Percentiles rank a stretch among this genome's conserved stretches.
These are phyloP conservation scores for Syngnathoides biaculeatus DNA, from an alignment of 2,113 vertebrate species.

Conservation along the genomic window DNA sequence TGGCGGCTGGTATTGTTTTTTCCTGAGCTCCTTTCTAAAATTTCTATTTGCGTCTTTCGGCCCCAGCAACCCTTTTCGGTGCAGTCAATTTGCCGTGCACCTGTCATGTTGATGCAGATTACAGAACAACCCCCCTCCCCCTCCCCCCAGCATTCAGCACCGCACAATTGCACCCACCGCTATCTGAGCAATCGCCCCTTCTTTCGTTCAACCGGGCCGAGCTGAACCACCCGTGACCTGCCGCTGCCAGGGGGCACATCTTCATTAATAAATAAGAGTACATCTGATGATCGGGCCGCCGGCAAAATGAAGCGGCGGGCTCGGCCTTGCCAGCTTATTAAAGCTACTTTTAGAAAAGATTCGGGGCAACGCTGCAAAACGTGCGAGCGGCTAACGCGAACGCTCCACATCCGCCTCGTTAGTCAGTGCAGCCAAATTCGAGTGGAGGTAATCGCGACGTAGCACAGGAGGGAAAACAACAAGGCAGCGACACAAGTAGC, in stretches of 20 bases:
- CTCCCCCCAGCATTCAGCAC: constrained; percentile 31
- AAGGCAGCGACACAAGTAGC: too few species aligned
- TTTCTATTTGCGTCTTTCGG: too few species aligned
- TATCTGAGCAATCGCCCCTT: constrained; percentile 40
- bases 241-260: constrained; percentile 31
- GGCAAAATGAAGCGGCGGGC: constrained; percentile 35
- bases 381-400: constrained; percentile 9
- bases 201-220: constrained; percentile 28
- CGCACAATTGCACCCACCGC: constrained; percentile 23
- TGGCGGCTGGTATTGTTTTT: background rate
- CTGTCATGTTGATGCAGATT: constrained; percentile 48
- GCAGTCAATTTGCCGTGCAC: constrained; percentile 33
- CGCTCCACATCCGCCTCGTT: constrained; percentile 20
- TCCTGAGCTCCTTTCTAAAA: background rate
- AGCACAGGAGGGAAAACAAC: too few species aligned
- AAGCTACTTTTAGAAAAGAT: constrained; percentile 51
- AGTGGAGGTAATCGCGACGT: constrained; percentile 18
- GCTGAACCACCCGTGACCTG: constrained; percentile 49
- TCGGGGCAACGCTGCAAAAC: constrained; percentile 33
- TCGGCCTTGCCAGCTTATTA: constrained; percentile 35
- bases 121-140: too few species aligned
- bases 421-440: constrained; percentile 33
- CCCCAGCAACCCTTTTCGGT: background rate
- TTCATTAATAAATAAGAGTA: constrained; percentile 35
- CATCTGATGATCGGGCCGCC: constrained; percentile 35